Evolutionary conservation across 2,797 vertebrate genomes (phyloP).

Genomic region (Synanceia verrucosa): DNA sequence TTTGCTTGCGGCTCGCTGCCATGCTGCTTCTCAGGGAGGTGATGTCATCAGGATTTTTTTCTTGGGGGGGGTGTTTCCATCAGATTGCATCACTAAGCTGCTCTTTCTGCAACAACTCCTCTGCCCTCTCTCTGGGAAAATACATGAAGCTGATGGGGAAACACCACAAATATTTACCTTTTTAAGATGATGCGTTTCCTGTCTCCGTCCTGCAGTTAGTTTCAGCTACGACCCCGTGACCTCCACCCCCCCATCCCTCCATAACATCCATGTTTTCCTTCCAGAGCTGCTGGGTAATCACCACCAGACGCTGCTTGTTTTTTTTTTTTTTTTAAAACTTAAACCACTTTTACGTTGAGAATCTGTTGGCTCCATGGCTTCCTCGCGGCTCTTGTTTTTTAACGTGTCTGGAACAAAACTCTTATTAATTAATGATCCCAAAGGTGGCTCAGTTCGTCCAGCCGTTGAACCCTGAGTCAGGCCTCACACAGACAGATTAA

Average conservation of each 20-base stretch:
- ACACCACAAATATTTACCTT: slow-evolving; percentile 26
- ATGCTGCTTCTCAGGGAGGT: slow-evolving; percentile 54
- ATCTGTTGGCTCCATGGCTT: background rate
- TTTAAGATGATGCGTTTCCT: slow-evolving; percentile 11
- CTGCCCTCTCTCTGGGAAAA: background rate
- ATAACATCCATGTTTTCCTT: slow-evolving; percentile 10
- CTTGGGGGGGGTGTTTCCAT: slow-evolving; percentile 40
- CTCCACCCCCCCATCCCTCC: background rate
- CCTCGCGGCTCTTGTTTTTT: background rate
- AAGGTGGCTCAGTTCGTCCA: slow-evolving; percentile 24
- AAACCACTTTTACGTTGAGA: background rate
- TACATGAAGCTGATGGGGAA: slow-evolving; percentile 30
- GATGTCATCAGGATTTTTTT: no score
- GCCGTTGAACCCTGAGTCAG: background rate
- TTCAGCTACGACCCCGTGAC: slow-evolving; percentile 17
- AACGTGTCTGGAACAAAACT: slow-evolving; percentile 29
- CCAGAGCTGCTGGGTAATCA: background rate
- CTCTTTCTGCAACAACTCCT: slow-evolving; percentile 35
- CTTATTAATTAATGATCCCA: slow-evolving; percentile 3
- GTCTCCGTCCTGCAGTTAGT: background rate
- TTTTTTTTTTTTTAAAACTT: no score
- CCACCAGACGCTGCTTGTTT: slow-evolving; percentile 16
- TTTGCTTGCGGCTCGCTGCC: slow-evolving; percentile 35
- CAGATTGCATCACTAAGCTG: slow-evolving; percentile 70
- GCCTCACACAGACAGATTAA: slow-evolving; percentile 59